Conservation (phyloP, 1,140 invertebrate species). For the Neoseiulus cucumeris region DNA sequence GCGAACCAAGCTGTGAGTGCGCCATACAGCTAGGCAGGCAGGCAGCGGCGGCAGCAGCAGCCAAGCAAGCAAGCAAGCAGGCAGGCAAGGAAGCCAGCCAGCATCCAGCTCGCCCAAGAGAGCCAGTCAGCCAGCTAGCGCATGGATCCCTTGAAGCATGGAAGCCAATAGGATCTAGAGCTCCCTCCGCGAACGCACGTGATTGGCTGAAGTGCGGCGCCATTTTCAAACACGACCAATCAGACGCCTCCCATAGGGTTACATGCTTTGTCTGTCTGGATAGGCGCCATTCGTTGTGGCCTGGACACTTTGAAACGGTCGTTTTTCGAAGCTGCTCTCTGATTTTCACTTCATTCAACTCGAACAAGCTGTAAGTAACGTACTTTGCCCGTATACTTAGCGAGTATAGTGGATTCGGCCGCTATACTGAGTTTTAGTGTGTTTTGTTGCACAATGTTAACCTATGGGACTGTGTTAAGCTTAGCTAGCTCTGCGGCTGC, state of each 20-base stretch:
- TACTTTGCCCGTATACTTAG: conserved; percentile 6
- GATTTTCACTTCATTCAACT: background rate
- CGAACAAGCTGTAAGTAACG: conserved; percentile 10
- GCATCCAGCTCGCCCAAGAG: background rate
- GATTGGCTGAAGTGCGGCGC: background rate
- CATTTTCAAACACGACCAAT: background rate
- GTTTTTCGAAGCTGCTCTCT: conserved; percentile 3
- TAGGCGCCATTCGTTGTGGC: conserved; percentile 6
- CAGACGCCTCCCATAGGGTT: conserved; percentile 1
- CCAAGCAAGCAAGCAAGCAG: background rate
- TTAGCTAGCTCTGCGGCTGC: conserved; percentile 4
- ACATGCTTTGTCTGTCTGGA: conserved; percentile 4
- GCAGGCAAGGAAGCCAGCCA: background rate
- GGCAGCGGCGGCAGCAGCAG: background rate
- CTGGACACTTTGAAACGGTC: conserved; percentile 12
- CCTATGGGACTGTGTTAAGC: conserved; percentile 1
- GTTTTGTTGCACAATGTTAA: background rate
- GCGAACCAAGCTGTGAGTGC: no score
- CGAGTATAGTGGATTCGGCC: background rate
- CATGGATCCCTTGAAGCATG: background rate
- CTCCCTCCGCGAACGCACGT: background rate
- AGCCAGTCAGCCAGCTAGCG: background rate
- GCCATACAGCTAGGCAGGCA: background rate
- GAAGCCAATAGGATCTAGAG: background rate
- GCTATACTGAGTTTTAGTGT: background rate